phyloP scores from a whole-genome alignment of 1,140 invertebrate species.

The Zaprionus nigranus region DNA sequence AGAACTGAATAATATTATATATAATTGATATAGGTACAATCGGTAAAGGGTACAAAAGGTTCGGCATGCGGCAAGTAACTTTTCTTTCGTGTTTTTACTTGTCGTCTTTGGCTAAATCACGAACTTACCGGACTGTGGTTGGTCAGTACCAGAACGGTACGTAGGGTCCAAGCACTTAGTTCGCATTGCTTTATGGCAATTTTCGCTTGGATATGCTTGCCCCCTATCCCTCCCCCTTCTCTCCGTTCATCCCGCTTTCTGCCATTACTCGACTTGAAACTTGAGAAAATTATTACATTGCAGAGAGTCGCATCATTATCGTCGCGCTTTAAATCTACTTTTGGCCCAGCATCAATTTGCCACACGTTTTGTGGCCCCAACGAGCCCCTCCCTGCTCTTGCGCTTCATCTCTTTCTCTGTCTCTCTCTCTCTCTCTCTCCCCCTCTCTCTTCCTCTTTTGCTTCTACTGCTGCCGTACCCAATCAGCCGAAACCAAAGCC shows the following conservation, averaged over 20 bases:
- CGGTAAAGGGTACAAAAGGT: neutral
- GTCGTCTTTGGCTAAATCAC: constrained; percentile 17
- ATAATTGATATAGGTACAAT: too few species aligned
- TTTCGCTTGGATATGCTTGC: constrained; percentile 59
- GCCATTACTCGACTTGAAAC: constrained; percentile 7
- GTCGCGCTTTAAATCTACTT: constrained; percentile 61
- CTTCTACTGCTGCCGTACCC: neutral
- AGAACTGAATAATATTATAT: too few species aligned
- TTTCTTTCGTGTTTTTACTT: constrained; percentile 5
- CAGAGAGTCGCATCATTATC: constrained; percentile 59
- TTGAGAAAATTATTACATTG: constrained; percentile 57
- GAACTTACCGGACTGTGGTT: constrained; percentile 33
- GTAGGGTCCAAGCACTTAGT: constrained; percentile 14
- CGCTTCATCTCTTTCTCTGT: neutral
- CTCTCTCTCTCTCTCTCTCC: neutral
- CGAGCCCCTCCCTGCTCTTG: neutral
- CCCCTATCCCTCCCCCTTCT: neutral
- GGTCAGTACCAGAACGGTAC: constrained; percentile 2
- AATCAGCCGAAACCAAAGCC: constrained; percentile 8
- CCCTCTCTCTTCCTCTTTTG: neutral
- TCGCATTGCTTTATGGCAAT: constrained; percentile 46
- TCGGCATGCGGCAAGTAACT: neutral
- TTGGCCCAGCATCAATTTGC: constrained; percentile 55
- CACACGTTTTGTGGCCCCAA: constrained; percentile 40
- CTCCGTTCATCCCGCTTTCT: neutral